Conservation (phyloP, 2,113 vertebrate genomes). For the Tauraco erythrolophus region DNA sequence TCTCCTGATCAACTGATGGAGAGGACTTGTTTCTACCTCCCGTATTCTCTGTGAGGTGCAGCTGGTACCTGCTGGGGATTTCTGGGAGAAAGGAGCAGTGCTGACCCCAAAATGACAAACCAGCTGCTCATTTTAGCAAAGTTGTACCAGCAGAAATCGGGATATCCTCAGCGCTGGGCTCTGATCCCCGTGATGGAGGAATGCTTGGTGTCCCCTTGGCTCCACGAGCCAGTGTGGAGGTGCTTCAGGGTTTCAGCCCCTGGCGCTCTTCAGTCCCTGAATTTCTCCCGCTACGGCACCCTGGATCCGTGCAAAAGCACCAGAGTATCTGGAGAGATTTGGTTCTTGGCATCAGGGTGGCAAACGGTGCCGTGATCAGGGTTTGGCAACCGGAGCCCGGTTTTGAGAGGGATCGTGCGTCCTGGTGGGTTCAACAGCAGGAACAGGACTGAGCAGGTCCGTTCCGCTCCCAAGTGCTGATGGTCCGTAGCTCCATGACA, state of each 20-base stretch:
- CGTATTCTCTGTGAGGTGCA: neutral
- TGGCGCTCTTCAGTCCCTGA: neutral
- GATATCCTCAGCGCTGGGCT: neutral
- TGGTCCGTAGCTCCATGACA: neutral
- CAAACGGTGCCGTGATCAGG: neutral
- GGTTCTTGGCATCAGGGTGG: neutral
- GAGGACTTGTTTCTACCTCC: neutral
- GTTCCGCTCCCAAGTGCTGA: neutral
- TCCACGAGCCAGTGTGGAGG: neutral
- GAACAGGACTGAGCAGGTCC: neutral
- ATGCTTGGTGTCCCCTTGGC: neutral
- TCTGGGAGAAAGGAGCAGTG: neutral
- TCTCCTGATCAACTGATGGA: neutral
- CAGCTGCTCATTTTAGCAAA: neutral
- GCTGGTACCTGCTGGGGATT: neutral
- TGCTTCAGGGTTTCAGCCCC: neutral
- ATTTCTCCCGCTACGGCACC: neutral
- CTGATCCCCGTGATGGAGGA: neutral
- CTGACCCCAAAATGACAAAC: neutral
- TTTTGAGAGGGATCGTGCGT: neutral
- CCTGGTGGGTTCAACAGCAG: neutral
- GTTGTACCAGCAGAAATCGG: neutral
- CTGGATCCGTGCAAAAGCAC: neutral
- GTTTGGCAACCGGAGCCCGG: too few species aligned
- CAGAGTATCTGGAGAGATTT: rapidly evolving